Conservation (phyloP, 2,113 vertebrate species). For the Barnardius zonarius region DNA sequence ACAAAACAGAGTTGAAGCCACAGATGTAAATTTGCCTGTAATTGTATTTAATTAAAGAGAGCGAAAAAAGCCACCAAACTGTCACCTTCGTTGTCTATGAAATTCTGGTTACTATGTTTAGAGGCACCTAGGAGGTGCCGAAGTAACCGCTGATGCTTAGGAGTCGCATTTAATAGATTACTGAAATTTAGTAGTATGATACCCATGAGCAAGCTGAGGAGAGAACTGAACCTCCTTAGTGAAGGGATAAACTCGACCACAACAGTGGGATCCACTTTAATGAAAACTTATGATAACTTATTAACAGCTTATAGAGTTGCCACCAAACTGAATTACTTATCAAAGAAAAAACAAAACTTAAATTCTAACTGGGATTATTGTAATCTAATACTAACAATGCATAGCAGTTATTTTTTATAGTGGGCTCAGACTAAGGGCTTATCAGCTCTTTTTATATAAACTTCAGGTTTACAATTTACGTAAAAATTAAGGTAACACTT, state of each 20-base stretch:
- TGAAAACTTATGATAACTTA: neutral
- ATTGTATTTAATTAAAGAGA: neutral
- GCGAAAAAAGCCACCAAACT: fast-evolving
- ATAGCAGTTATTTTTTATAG: neutral
- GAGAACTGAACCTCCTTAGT: neutral
- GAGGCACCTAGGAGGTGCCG: neutral
- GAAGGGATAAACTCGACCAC: neutral
- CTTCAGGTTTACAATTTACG: neutral
- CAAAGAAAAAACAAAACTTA: neutral
- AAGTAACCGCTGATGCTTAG: neutral
- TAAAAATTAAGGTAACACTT: neutral
- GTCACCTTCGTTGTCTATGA: neutral
- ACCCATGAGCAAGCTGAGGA: neutral
- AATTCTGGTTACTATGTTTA: neutral
- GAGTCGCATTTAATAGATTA: neutral
- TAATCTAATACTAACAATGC: neutral
- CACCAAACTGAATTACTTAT: neutral
- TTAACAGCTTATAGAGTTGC: neutral
- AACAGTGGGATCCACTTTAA: neutral
- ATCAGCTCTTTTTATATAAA: neutral
- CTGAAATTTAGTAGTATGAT: neutral
- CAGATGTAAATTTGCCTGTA: neutral
- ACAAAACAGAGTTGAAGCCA: neutral
- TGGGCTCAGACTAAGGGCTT: neutral
- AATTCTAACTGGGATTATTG: neutral